Conservation (phyloP, 2,113 vertebrate genomes). For the Uria lomvia region DNA sequence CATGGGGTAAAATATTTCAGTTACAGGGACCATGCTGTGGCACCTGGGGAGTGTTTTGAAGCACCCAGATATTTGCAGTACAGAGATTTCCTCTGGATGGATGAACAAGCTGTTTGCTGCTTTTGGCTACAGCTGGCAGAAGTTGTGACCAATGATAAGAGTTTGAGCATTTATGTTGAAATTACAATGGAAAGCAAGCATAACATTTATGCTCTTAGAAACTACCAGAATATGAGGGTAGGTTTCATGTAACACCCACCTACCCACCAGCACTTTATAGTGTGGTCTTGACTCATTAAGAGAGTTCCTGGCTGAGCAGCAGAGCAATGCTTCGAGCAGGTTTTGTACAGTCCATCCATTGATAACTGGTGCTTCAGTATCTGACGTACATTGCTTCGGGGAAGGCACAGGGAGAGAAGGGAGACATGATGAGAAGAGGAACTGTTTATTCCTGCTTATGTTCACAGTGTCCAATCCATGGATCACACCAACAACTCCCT, state of each 20-base stretch:
- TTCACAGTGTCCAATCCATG: not conserved
- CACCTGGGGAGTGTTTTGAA: not conserved
- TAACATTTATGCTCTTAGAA: not conserved
- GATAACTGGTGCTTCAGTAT: not conserved
- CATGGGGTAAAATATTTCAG: not conserved
- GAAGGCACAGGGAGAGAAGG: not conserved
- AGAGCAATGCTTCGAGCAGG: not conserved
- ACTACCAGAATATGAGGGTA: not conserved
- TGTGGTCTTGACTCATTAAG: not conserved
- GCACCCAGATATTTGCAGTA: not conserved
- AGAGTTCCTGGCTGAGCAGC: not conserved
- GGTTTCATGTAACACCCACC: not conserved
- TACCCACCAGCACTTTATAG: rapidly evolving
- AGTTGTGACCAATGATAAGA: not conserved
- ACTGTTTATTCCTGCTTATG: not conserved
- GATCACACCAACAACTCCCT: not conserved
- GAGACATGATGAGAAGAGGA: not conserved
- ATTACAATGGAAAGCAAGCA: not conserved
- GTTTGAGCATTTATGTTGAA: not conserved
- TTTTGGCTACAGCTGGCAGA: not conserved
- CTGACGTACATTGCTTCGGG: rapidly evolving
- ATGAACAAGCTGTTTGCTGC: not conserved
- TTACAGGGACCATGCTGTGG: not conserved
- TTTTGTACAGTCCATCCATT: not conserved
- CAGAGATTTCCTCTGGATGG: not conserved